Percentiles rank a stretch among this genome's conserved stretches.
Conservation (phyloP, 2,797 vertebrate genomes). For the Bovichtus diacanthus region DNA sequence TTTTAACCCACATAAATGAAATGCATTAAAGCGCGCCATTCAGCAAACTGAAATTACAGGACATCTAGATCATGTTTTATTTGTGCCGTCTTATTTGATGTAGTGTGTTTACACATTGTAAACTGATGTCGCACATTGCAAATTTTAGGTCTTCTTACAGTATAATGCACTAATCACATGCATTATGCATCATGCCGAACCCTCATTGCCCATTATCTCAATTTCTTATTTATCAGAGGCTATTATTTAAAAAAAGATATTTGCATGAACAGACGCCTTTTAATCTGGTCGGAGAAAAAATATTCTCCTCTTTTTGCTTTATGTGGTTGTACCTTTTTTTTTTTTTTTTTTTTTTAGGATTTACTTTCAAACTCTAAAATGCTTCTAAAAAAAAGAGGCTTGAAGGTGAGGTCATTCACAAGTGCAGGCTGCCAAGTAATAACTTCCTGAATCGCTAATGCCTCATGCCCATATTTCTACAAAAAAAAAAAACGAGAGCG, state of each 20-base stretch:
- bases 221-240: slow-evolving; percentile 2
- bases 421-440: slow-evolving; percentile 65
- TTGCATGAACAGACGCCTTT: slow-evolving; percentile 5
- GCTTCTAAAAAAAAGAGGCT: slow-evolving; percentile 25
- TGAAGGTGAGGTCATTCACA: slow-evolving; percentile 52
- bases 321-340: slow-evolving; percentile 10
- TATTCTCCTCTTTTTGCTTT: slow-evolving; percentile 23
- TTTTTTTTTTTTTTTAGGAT: too few relatives aligned
- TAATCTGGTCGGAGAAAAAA: slow-evolving; percentile 39
- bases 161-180: slow-evolving; percentile 7
- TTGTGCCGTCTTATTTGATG: slow-evolving; percentile 30
- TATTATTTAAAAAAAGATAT: neutral
- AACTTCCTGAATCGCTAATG: slow-evolving; percentile 55
- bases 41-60: slow-evolving; percentile 35
- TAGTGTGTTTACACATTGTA: slow-evolving; percentile 29
- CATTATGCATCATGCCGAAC: neutral
- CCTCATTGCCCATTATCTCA: neutral
- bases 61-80: slow-evolving; percentile 35
- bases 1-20: slow-evolving; percentile 53
- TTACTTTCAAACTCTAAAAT: slow-evolving; percentile 52
- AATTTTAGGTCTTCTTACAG: neutral
- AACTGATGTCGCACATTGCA: neutral
- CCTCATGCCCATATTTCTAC: slow-evolving; percentile 52
- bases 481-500: slow-evolving; percentile 11
- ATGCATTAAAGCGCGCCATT: slow-evolving; percentile 39